Evolutionary conservation across 2,113 vertebrate genomes (phyloP), one percentile per base, ranked within the genome.

Genomic region (Ammodytes marinus): DNA sequence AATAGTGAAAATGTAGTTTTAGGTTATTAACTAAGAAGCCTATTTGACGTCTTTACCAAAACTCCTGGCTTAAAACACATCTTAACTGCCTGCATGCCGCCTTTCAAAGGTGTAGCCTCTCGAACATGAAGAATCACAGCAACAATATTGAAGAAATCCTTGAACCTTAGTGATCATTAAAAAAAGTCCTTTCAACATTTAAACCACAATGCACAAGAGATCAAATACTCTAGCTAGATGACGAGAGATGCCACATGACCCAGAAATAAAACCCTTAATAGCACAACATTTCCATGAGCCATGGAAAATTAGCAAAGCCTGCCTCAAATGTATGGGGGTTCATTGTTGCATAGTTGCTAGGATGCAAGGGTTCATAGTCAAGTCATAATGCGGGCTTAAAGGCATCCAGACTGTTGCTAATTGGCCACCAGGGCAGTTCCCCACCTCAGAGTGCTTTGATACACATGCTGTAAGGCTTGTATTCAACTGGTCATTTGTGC

Each of bases 191-290:
- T 76, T 82, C 59, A 83, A 27, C 59, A 50, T 78, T 68, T 15
- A 73, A 86, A 80, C 90, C 85, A 82, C 77, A 82, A 59, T 75
- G 67, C 67, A 67, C n/a, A 42, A 69, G 54, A 58, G 66, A 83
- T 82, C 45, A 88, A 90, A 84, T 67, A 61, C 67, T 65, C 35
- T 19, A 49, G 65, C 52, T 74, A 57, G 60, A 83, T 78, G 86
- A 91, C 74, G 77, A 77, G 54, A 86, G 75, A n/a, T n/a, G 74
- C 77, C 77, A 74, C 84, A 87, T 37, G 66, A 66, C 69, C 83
- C 81, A 77, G 83, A 88, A 87, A 87, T 80, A 73, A 27, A 78
- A 78, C 58, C 58, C 58, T 89, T 89, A 79, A 86, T 60, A 61
- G 82, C 66, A 39, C 35, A 83, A 74, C 49, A 46, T 55, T 78